These are phyloP conservation scores for Coelopa pilipes DNA, from an alignment of 2,888 invertebrate species.

Conservation along the genomic window DNA sequence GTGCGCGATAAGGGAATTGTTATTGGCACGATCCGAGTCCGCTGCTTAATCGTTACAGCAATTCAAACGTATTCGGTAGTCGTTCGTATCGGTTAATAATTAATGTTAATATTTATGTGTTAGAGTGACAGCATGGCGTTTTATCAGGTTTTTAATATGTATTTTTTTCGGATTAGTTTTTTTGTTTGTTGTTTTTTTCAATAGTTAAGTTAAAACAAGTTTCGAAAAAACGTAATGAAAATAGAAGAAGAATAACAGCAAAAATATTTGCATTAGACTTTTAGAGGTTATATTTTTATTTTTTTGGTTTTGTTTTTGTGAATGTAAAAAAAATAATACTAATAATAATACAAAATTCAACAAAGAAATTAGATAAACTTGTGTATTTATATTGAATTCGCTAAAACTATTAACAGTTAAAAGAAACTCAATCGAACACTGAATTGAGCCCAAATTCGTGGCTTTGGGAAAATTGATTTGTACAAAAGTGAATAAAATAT, in stretches of 20 bases:
- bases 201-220: constrained; percentile 25
- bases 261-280: constrained; percentile 37
- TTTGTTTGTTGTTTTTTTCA: constrained; percentile 18
- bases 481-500: too few relatives aligned
- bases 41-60: constrained; percentile 50
- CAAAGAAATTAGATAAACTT: background rate
- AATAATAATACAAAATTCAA: constrained; percentile 2
- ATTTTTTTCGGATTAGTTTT: constrained; percentile 27
- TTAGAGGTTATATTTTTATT: background rate
- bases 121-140: background rate
- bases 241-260: constrained; percentile 36
- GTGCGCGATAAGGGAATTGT: constrained; percentile 77
- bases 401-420: background rate
- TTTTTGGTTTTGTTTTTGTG: background rate
- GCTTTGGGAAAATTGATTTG: too few relatives aligned
- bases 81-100: background rate
- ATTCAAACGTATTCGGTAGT: background rate
- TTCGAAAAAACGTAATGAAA: constrained; percentile 34
- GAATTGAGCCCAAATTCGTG: too few relatives aligned
- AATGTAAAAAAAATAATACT: background rate
- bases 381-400: background rate
- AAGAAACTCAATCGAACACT: too few relatives aligned
- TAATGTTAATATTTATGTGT: constrained; percentile 8
- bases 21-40: constrained; percentile 71
- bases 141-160: constrained; percentile 18